phyloP scores from a whole-genome alignment of 2,797 vertebrate species.

The Poeciliopsis infans region DNA sequence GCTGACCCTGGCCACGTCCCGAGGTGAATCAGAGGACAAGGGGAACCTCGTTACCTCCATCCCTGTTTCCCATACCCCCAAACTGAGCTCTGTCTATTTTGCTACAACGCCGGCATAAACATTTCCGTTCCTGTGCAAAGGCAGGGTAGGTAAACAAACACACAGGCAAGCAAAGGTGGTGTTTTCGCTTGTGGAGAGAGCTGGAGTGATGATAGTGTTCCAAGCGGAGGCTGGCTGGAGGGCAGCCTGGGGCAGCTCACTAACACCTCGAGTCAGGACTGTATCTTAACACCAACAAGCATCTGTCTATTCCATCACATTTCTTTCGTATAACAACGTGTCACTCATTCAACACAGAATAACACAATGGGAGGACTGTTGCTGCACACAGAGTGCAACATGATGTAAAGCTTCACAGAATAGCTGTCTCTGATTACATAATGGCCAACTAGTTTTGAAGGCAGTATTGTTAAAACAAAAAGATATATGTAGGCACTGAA shows the following conservation, averaged over 20 bases:
- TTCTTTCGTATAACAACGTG: conserved; percentile 68
- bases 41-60: conserved; percentile 26
- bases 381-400: conserved; percentile 31
- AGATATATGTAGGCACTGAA: conserved; percentile 48
- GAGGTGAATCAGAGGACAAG: conserved; percentile 80
- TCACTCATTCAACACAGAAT: conserved; percentile 60
- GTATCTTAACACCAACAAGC: conserved; percentile 77
- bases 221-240: conserved; percentile 68
- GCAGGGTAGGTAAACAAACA: conserved; percentile 71
- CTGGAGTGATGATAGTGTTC: conserved; percentile 66
- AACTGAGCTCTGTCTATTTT: conserved; percentile 72
- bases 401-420: conserved; percentile 43
- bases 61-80: conserved; percentile 17
- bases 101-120: conserved; percentile 62
- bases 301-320: conserved; percentile 72
- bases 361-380: conserved; percentile 45
- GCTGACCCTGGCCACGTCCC: conserved; percentile 69
- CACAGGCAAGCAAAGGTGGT: conserved; percentile 52
- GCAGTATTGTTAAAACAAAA: conserved; percentile 42
- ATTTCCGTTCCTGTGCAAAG: conserved; percentile 62
- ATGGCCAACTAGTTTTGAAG: conserved; percentile 31
- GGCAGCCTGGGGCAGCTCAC: conserved; percentile 76
- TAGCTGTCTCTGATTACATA: conserved; percentile 36
- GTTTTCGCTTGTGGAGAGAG: conserved; percentile 59
- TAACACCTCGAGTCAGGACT: conserved; percentile 70